A percentile compares a stretch with the other conserved stretches of the same genome.
phyloP scores from a whole-genome alignment of 2,888 invertebrate genomes.

The Campopleginae sp. region DNA sequence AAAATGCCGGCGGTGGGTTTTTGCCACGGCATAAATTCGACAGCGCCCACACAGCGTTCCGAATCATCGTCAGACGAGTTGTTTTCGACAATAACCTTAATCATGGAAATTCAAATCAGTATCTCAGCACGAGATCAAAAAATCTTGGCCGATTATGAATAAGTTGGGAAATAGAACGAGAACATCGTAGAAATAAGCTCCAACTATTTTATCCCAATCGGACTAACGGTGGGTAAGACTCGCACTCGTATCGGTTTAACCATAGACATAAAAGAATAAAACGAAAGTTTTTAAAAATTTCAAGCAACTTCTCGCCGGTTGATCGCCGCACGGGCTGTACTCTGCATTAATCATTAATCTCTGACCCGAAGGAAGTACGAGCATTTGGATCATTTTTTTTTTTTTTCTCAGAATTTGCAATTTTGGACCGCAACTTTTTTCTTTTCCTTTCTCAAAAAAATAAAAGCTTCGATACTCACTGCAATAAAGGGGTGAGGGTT shows the following conservation, averaged over 20 bases:
- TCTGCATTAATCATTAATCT: neutral
- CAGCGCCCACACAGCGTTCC: conserved; percentile 99
- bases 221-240: neutral
- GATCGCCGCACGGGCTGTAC: neutral
- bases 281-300: neutral
- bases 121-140: neutral
- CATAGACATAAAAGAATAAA: neutral
- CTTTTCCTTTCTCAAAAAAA: neutral
- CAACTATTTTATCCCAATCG: neutral
- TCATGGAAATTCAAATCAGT: conserved; percentile 59
- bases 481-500: conserved; percentile 93
- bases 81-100: conserved; percentile 92
- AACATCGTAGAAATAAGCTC: neutral
- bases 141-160: too few species aligned
- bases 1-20: conserved; percentile 97
- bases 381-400: neutral
- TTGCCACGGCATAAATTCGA: conserved; percentile 99
- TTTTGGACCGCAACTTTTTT: neutral
- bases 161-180: too few species aligned
- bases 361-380: neutral
- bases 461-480: conserved; percentile 87
- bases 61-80: conserved; percentile 93
- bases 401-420: neutral
- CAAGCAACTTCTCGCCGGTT: neutral
- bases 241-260: too few species aligned